A percentile compares a stretch with the other conserved stretches of the same genome.
Conservation (phyloP, 2,888 invertebrate species). For the Ophion ellenae region DNA sequence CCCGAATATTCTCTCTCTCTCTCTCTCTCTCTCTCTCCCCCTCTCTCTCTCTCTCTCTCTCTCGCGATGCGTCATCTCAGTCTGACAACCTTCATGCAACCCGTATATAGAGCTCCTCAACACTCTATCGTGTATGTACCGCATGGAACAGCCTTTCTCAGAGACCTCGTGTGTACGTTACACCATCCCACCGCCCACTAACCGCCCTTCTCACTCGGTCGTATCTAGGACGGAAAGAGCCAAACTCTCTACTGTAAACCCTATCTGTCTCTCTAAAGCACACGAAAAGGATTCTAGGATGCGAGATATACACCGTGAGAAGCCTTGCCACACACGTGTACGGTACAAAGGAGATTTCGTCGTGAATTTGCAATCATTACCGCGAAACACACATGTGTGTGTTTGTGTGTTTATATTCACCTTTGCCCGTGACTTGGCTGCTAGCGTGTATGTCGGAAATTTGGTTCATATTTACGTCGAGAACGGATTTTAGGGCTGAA, state of each 20-base stretch:
- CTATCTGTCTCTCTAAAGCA: conserved; percentile 62
- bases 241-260: conserved; percentile 64
- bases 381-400: neutral
- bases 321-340: conserved; percentile 2
- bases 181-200: conserved; percentile 24
- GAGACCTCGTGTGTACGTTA: conserved; percentile 61
- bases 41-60: conserved; percentile 4
- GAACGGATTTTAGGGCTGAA: no score
- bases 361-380: conserved; percentile 43
- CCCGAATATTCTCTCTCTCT: no score
- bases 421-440: no score
- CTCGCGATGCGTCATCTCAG: conserved; percentile 55
- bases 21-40: conserved; percentile 14
- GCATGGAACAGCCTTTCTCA: conserved; percentile 55
- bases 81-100: conserved; percentile 32
- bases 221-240: conserved; percentile 40
- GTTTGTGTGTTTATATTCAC: no score
- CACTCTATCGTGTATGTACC: conserved; percentile 40
- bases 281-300: conserved; percentile 55
- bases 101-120: conserved; percentile 4
- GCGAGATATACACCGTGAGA: conserved; percentile 55
- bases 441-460: neutral
- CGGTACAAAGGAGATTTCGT: conserved; percentile 21
- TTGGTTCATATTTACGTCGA: no score
- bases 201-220: conserved; percentile 30